Evolutionary conservation across 2,113 vertebrate species (phyloP).

Genomic region (Balaeniceps rex): DNA sequence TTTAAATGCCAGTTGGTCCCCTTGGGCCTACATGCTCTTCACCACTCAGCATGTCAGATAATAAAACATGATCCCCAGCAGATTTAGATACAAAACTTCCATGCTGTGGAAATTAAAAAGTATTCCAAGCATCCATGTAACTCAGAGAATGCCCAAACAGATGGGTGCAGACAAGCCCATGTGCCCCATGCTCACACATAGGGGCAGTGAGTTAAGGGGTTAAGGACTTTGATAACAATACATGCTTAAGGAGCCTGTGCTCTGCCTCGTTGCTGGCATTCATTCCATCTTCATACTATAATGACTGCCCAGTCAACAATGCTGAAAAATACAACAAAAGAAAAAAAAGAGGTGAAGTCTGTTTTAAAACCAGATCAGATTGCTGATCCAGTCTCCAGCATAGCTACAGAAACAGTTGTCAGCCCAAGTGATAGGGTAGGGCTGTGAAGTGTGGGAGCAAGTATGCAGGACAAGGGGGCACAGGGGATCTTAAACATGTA

Average conservation of each 20-base stretch:
- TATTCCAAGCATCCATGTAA: conserved; percentile 12
- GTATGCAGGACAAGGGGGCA: background rate
- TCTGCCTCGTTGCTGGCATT: background rate
- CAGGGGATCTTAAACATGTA: background rate
- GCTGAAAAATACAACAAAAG: background rate
- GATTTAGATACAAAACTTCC: background rate
- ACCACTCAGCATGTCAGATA: background rate
- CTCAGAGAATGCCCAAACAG: conserved; percentile 10
- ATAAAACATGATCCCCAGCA: background rate
- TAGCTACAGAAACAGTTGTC: conserved; percentile 37
- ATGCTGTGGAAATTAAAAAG: conserved; percentile 12
- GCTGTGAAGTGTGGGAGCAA: conserved; percentile 32
- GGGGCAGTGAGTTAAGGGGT: background rate
- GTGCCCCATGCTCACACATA: background rate
- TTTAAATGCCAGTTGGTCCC: background rate
- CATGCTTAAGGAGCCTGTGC: background rate
- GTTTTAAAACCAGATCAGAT: background rate
- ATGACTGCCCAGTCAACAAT: background rate
- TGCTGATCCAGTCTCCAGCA: background rate
- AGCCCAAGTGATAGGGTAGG: conserved; percentile 1
- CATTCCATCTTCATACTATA: background rate
- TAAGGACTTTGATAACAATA: background rate
- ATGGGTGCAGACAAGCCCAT: background rate
- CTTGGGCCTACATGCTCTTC: background rate
- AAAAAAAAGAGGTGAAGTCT: background rate